These are phyloP conservation scores for Caenorhabditis sp. DNA, from an alignment of 2,888 invertebrate genomes.

Conservation along the genomic window DNA sequence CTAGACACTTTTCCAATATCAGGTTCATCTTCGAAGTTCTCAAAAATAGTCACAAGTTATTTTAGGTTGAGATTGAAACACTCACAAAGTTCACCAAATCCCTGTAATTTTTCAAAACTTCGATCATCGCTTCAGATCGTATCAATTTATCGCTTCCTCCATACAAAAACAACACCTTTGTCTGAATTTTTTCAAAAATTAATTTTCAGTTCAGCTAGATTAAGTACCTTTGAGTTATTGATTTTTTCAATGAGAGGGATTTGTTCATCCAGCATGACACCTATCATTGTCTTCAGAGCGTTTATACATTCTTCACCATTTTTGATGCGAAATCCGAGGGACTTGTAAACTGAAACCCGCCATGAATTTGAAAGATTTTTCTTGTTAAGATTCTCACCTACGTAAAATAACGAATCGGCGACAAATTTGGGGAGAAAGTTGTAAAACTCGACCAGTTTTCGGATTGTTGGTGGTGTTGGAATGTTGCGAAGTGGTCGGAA, in stretches of 20 bases:
- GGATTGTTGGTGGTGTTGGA: too few species aligned
- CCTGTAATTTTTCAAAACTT: slow-evolving; percentile 31
- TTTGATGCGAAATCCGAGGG: slow-evolving; percentile 22
- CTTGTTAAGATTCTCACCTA: too few species aligned
- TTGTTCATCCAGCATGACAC: slow-evolving; percentile 22
- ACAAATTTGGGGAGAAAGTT: too few species aligned
- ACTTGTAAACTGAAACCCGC: not conserved
- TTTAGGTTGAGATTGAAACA: not conserved
- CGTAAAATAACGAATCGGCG: too few species aligned
- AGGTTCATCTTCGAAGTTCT: not conserved
- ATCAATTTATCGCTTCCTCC: slow-evolving; percentile 42
- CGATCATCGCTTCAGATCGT: slow-evolving; percentile 33
- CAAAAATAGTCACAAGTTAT: not conserved
- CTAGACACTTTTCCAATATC: not conserved
- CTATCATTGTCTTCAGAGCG: slow-evolving; percentile 26
- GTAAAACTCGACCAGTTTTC: too few species aligned
- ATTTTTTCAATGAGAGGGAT: slow-evolving; percentile 34
- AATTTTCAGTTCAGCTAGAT: too few species aligned
- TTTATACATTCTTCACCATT: slow-evolving; percentile 38
- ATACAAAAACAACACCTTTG: not conserved
- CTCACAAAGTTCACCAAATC: slow-evolving; percentile 24
- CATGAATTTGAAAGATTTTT: too few species aligned
- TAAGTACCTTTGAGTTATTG: slow-evolving; percentile 11
- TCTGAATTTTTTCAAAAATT: not conserved
- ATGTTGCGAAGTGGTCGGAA: slow-evolving; percentile 36